Conservation (phyloP, 1,140 invertebrate genomes). For the Mycetomoellerius zeteki region DNA sequence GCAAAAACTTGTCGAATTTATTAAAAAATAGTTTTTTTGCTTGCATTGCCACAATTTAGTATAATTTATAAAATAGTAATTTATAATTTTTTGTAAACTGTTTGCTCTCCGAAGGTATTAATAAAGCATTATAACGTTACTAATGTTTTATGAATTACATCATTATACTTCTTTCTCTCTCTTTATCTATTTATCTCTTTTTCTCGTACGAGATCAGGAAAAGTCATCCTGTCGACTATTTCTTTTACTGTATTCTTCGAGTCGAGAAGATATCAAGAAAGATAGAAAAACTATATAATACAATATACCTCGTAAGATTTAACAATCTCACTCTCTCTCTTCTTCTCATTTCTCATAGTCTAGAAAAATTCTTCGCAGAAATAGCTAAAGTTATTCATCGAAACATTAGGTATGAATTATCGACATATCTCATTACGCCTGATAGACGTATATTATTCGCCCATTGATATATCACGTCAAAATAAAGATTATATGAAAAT, state of each 20-base stretch:
- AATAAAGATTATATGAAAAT: background rate
- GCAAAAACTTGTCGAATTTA: background rate
- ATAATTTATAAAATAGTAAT: background rate
- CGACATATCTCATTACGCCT: slow-evolving; percentile 4
- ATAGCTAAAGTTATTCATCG: background rate
- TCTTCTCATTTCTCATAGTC: background rate
- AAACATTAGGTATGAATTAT: slow-evolving; percentile 15
- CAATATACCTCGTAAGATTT: slow-evolving; percentile 27
- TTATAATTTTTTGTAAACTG: background rate
- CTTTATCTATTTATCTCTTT: background rate
- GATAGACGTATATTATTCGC: background rate
- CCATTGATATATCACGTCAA: background rate
- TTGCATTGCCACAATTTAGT: background rate
- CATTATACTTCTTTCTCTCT: slow-evolving; percentile 36
- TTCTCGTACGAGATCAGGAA: slow-evolving; percentile 25
- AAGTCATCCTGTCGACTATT: slow-evolving; percentile 62
- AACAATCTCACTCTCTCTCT: background rate
- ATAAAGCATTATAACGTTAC: slow-evolving; percentile 10
- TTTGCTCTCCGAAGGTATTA: background rate
- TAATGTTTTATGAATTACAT: slow-evolving; percentile 59
- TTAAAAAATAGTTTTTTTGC: background rate
- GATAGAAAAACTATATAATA: slow-evolving; percentile 2
- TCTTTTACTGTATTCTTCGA: slow-evolving; percentile 48
- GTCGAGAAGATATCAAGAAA: background rate
- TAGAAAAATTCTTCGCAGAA: slow-evolving; percentile 18